Percentiles rank a stretch among this genome's conserved stretches.
phyloP scores from a whole-genome alignment of 2,113 vertebrate species.

The Antidorcas marsupialis region DNA sequence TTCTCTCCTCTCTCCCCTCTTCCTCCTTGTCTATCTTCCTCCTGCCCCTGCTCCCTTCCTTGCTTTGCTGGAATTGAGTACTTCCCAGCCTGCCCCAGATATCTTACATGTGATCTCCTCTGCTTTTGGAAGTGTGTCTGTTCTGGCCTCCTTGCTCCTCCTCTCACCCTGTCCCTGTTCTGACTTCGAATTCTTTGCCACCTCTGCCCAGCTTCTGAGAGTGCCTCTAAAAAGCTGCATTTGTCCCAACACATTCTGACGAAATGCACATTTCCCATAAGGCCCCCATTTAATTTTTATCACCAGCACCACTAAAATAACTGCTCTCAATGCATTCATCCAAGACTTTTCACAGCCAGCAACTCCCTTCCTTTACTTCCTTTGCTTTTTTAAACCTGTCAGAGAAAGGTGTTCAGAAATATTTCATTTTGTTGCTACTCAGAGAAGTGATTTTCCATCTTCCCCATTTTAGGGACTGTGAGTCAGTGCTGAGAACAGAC shows the following conservation, averaged over 20 bases:
- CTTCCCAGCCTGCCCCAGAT: background rate
- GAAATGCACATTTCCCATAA: conserved; percentile 39
- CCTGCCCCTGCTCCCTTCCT: background rate
- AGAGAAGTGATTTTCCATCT: conserved; percentile 51
- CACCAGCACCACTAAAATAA: conserved; percentile 60
- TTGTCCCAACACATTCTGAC: conserved; percentile 22
- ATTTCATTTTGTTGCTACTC: conserved; percentile 69
- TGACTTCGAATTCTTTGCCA: background rate
- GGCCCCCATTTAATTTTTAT: conserved; percentile 64
- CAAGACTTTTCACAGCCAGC: conserved; percentile 42
- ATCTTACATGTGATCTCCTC: background rate
- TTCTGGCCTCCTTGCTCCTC: background rate
- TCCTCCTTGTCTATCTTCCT: background rate
- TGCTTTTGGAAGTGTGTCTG: background rate
- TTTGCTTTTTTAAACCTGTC: conserved; percentile 69
- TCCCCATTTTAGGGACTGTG: conserved; percentile 47
- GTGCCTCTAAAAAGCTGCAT: background rate
- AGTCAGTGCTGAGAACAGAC: conserved; percentile 58
- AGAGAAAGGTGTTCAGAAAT: conserved; percentile 72
- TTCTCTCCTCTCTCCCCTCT: background rate
- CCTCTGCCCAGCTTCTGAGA: background rate
- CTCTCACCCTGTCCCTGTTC: background rate
- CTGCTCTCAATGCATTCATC: conserved; percentile 51
- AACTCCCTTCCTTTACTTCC: conserved; percentile 18
- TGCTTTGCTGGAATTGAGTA: background rate